Conservation (phyloP, 2,888 invertebrate genomes). For the Anthophora plumipes region DNA sequence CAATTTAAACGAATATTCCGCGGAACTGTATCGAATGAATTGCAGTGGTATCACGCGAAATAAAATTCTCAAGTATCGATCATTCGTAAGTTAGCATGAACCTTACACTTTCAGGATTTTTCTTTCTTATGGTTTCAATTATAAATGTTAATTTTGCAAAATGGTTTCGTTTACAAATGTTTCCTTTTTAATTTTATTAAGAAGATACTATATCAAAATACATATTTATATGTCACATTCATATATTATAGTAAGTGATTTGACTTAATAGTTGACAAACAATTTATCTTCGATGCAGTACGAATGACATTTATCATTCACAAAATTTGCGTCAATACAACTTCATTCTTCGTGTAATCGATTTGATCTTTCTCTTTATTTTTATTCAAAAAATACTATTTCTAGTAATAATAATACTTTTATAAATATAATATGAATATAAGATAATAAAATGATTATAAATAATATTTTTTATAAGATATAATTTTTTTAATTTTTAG, state of each 20-base stretch:
- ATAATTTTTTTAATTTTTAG: too few relatives aligned
- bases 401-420: too few relatives aligned
- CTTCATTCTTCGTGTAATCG: neutral
- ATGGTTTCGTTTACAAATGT: too few relatives aligned
- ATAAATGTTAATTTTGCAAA: neutral
- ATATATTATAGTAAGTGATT: too few relatives aligned
- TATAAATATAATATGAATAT: too few relatives aligned
- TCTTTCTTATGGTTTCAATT: neutral
- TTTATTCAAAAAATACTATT: too few relatives aligned
- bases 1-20: neutral
- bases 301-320: neutral
- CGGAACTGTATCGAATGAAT: neutral
- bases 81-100: neutral
- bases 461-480: too few relatives aligned
- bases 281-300: neutral
- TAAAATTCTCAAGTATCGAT: neutral
- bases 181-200: too few relatives aligned
- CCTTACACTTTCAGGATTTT: neutral
- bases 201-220: too few relatives aligned
- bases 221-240: too few relatives aligned
- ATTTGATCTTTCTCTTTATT: neutral
- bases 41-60: neutral
- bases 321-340: neutral
- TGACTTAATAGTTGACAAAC: too few relatives aligned
- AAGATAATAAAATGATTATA: too few relatives aligned